A percentile compares a stretch with the other conserved stretches of the same genome.
Evolutionary conservation across 2,113 vertebrate genomes (phyloP).

Genomic region (Tragelaphus buxtoni): DNA sequence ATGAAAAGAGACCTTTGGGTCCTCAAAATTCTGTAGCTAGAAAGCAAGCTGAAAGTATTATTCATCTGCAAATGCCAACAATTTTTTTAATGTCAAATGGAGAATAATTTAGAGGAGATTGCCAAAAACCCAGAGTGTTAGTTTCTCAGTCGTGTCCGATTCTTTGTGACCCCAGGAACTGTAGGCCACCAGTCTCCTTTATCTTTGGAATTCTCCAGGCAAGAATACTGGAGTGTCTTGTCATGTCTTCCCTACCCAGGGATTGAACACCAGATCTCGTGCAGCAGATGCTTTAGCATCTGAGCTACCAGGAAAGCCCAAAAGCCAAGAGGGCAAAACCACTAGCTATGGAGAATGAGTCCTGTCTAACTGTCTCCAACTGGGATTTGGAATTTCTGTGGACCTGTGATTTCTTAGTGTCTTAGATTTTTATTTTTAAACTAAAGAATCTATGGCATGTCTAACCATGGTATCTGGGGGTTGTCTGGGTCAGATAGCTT

Average conservation of each 20-base stretch:
- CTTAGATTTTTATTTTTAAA: neutral
- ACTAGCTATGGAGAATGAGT: neutral
- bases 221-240: neutral
- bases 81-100: neutral
- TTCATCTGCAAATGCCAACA: neutral
- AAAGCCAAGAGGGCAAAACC: neutral
- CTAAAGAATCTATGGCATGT: neutral
- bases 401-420: neutral
- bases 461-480: neutral
- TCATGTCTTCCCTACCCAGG: neutral
- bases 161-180: neutral
- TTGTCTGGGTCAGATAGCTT: neutral
- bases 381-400: neutral
- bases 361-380: neutral
- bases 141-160: accelerated
- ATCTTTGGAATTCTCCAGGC: neutral
- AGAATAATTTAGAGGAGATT: neutral
- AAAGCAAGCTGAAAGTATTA: neutral
- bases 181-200: neutral
- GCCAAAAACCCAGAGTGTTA: neutral
- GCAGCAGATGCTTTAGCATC: neutral
- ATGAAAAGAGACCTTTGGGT: neutral
- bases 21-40: neutral
- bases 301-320: neutral
- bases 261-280: neutral